These are phyloP conservation scores for Novumbra hubbsi DNA, from an alignment of 2,797 vertebrate species.

Conservation along the genomic window DNA sequence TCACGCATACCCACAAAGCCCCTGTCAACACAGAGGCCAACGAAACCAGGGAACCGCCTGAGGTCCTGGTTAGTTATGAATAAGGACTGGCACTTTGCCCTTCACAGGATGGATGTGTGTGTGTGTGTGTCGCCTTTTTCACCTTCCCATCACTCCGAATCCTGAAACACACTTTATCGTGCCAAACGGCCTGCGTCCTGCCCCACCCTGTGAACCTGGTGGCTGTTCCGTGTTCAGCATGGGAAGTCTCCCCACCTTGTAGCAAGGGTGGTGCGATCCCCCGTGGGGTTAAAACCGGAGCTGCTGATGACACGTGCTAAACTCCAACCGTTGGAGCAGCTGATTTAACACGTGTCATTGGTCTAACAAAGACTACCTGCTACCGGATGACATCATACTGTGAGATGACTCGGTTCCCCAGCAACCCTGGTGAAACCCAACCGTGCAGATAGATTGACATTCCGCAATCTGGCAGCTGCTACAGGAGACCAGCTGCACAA, in stretches of 20 bases:
- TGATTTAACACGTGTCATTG: background rate
- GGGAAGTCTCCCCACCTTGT: background rate
- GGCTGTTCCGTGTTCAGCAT: background rate
- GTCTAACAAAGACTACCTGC: background rate
- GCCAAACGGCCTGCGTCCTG: background rate
- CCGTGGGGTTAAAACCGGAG: background rate
- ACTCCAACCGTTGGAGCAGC: too few relatives aligned
- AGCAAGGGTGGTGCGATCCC: background rate
- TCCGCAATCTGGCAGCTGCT: background rate
- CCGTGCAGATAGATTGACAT: background rate
- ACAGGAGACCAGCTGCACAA: background rate
- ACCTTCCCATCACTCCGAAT: background rate
- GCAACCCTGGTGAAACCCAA: background rate
- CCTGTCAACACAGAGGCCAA: slow-evolving; percentile 5
- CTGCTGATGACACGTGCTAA: background rate
- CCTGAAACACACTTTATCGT: background rate
- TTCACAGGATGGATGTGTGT: background rate
- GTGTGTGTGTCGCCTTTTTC: background rate
- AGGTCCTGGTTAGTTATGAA: background rate
- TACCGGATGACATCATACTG: background rate
- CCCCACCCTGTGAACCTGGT: background rate
- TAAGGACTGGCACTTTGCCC: background rate
- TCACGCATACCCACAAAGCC: slow-evolving; percentile 14
- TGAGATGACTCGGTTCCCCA: background rate
- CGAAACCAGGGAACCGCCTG: background rate